Percentiles rank a stretch among this genome's conserved stretches.
Conservation (phyloP, 2,797 vertebrate species). For the Poliocrania exsul region DNA sequence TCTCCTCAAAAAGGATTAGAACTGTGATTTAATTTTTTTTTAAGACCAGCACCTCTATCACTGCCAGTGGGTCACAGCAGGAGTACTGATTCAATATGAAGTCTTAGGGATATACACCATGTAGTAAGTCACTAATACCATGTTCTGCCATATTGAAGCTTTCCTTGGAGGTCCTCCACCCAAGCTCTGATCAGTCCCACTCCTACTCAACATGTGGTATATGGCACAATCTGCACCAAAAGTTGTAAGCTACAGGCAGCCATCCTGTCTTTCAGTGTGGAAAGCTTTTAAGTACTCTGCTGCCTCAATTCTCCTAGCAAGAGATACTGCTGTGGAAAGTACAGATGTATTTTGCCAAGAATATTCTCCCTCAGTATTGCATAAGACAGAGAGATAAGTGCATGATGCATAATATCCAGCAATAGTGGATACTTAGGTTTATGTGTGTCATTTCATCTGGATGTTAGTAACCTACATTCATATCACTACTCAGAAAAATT, state of each 20-base stretch:
- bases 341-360: neutral
- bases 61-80: neutral
- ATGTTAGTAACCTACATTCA: neutral
- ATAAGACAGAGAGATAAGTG: neutral
- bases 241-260: neutral
- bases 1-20: neutral
- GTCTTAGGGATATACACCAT: accelerated
- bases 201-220: neutral
- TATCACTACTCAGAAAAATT: conserved; percentile 15
- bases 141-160: neutral
- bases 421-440: neutral
- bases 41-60: neutral
- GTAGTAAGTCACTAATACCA: neutral
- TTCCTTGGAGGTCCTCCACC: neutral
- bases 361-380: neutral
- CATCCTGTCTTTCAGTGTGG: neutral
- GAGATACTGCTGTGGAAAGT: neutral
- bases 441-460: neutral
- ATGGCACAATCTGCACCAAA: neutral
- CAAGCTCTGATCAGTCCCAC: neutral
- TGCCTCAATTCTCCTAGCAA: neutral
- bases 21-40: neutral
- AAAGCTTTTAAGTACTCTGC: neutral
- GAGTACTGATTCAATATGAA: neutral
- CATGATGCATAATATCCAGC: neutral